Base-by-base conservation (phyloP, 1,140 invertebrate genomes). In the Formica selysi region DNA sequence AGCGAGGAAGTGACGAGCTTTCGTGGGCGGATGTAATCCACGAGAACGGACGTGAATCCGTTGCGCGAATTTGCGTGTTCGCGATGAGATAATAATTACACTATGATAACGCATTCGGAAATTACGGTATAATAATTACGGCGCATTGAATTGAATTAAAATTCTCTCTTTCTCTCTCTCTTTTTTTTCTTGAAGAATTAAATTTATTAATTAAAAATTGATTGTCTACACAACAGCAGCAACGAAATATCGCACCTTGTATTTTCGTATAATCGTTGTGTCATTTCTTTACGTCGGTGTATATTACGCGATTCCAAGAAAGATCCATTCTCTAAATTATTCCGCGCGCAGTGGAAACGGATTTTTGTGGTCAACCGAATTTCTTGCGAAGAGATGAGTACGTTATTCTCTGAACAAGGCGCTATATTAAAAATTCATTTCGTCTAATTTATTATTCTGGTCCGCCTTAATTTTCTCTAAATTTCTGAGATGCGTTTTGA, bases 1-100 rank as follows among this genome's bases (percentile, higher is more conserved):
- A 51, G 79, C 68, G 29, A 68, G 64, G 67, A 81, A 81, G 79
- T 62, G 79, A 44, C 54, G 38, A 61, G 38, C 38, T 44, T 61
- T 73, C n/a, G 26, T 32, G 61, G 22, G 61, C 32, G 48, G 6
- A 54, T 44, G 29, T 41, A 78, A 65, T 54, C 2, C 26, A 29
- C 71, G 71, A 16, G 57, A 5, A 4, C 16, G 16, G 32, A 26
- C 67, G 22, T 19, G 38, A 41, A 68, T 68, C n/a, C 16, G 16
- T 51, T 51, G 38, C 65, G 64, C 8, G 22, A 59, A 61, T 44
- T 44, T 48, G 22, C 29, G 41, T 13, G 16, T 36, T 65, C n/a
- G 41, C 61, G 19, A 11, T 51, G 2, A 13, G n/a, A 38, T 11
- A 29, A 59, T 22, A 22, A 36, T 71, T 57, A 3, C 26, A n/a